These are phyloP conservation scores for Ctenicera cuprea DNA, from an alignment of 2,888 invertebrate genomes.

Conservation along the genomic window DNA sequence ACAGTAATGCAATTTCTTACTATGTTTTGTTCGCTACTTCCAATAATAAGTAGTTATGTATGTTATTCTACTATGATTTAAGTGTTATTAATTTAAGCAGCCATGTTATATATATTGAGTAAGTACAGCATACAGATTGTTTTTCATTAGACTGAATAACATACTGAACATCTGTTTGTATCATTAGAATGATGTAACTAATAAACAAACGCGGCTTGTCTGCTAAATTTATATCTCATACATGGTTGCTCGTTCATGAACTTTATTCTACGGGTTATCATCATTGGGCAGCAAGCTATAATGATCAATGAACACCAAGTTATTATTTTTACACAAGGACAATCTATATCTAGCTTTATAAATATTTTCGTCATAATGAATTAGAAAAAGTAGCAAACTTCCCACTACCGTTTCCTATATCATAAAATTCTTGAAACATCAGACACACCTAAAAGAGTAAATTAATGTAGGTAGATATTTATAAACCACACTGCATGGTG, in stretches of 20 bases:
- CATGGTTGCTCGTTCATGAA: conserved; percentile 40
- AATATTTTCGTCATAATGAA: background rate
- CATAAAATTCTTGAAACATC: background rate
- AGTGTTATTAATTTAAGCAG: background rate
- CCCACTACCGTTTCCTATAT: background rate
- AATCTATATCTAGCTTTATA: background rate
- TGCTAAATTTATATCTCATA: conserved; percentile 35
- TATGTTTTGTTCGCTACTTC: too few relatives aligned
- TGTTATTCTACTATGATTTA: too few relatives aligned
- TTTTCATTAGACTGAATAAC: conserved; percentile 29
- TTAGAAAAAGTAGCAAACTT: background rate
- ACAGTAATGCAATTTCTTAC: too few relatives aligned
- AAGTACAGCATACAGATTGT: conserved; percentile 19
- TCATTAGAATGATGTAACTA: conserved; percentile 37
- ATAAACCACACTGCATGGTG: too few relatives aligned
- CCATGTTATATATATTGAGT: background rate
- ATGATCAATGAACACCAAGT: background rate
- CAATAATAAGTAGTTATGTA: too few relatives aligned
- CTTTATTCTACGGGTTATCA: conserved; percentile 60
- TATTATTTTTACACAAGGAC: conserved; percentile 1
- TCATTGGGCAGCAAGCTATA: conserved; percentile 54
- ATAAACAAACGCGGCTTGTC: conserved; percentile 34
- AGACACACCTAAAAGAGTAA: background rate
- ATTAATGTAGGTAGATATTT: too few relatives aligned
- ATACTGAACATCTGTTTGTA: conserved; percentile 33